Conservation (phyloP, 2,888 invertebrate genomes). For the Caenorhabditis doughertyi region DNA sequence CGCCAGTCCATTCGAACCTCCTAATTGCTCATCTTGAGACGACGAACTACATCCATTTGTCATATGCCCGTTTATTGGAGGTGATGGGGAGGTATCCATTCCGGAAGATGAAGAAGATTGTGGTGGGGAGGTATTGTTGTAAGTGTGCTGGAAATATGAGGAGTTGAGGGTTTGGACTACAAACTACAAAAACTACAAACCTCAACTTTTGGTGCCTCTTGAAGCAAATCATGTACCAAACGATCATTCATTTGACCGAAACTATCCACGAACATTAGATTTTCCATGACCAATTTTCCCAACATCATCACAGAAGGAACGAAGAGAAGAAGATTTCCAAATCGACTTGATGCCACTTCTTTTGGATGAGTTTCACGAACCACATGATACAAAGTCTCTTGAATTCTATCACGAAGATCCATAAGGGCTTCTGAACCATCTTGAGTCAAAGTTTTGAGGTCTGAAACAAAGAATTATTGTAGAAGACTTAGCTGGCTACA, state of each 20-base stretch:
- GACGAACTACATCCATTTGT: slow-evolving; percentile 13
- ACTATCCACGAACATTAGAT: slow-evolving; percentile 79
- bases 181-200: slow-evolving; percentile 5
- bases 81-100: slow-evolving; percentile 57
- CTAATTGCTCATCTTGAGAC: slow-evolving; percentile 58
- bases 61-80: slow-evolving; percentile 21
- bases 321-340: slow-evolving; percentile 81
- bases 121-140: slow-evolving; percentile 19
- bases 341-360: slow-evolving; percentile 81
- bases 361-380: slow-evolving; percentile 82
- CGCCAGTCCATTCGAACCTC: slow-evolving; percentile 16
- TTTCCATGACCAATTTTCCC: slow-evolving; percentile 79
- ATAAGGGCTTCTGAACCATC: slow-evolving; percentile 81
- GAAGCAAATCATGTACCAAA: slow-evolving; percentile 77
- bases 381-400: slow-evolving; percentile 80
- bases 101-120: slow-evolving; percentile 10
- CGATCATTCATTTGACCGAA: slow-evolving; percentile 79
- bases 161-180: not conserved
- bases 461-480: slow-evolving; percentile 57
- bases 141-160: slow-evolving; percentile 16
- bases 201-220: slow-evolving; percentile 63
- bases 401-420: slow-evolving; percentile 80
- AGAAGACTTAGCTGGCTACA: not conserved
- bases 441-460: slow-evolving; percentile 75
- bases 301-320: slow-evolving; percentile 80